Base-by-base conservation (phyloP, 2,113 vertebrate species). In the Syngnathus floridae region DNA sequence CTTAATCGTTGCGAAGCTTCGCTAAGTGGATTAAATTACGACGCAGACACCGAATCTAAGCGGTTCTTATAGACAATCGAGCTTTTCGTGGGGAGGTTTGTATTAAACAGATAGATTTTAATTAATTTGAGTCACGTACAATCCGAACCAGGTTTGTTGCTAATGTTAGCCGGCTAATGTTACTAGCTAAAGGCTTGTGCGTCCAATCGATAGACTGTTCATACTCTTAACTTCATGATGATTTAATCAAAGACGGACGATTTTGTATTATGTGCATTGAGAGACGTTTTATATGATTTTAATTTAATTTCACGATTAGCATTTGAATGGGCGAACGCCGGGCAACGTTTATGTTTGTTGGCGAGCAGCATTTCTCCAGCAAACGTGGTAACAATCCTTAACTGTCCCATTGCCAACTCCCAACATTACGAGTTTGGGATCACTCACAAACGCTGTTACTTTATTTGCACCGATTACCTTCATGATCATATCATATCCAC, bases 281-380 rank as follows among this genome's bases (percentile, higher is more conserved):
- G n/a, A 51, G 48, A n/a, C 7, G 48, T 21, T 31, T 21, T 9
- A 54, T 54, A 26, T 22, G 12, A 26, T 22, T 26, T 4, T 22
- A 26, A 4, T 22, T 26, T 0, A 11, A 0, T 21, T n/a, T 52
- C 45, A 5, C 1, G 7, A 1, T 46, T 1, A 11, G 1, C 5
- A 7, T 12, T 43, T 58, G 13, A 10, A 26, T 22, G 49, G 1
- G 54, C 1, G 64, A 4, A 6, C 13, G 6, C 14, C 17, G 35
- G 7, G 17, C 40, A 58, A n/a, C 16, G 37, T 64, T 26, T 37
- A 66, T n/a, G 4, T 56, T 16, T 4, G 19, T 66, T 58, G n/a
- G 52, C 19, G 72, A 78, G 72, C 71, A 55, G 9, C 62, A 36
- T 65, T 72, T 54, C 73, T 75, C 70, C 63, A 73, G 78, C 70